Evolutionary conservation across 2,888 invertebrate genomes (phyloP).

Genomic region (Leptarthrus brevirostris): DNA sequence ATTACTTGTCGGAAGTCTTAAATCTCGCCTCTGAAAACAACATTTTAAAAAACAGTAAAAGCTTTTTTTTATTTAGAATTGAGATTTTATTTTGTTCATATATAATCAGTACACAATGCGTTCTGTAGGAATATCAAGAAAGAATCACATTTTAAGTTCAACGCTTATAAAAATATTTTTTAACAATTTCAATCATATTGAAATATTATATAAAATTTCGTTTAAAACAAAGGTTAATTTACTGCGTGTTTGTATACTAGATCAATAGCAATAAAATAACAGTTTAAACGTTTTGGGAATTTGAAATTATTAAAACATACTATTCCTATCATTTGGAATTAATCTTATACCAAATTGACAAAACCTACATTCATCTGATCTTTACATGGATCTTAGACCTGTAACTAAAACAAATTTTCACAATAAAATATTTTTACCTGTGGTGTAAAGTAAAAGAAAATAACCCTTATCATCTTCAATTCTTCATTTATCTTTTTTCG

Average conservation of each 20-base stretch:
- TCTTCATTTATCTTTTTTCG: slow-evolving; percentile 48
- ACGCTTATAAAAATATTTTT: slow-evolving; percentile 55
- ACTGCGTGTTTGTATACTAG: slow-evolving; percentile 39
- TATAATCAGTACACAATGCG: slow-evolving; percentile 54
- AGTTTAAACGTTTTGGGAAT: slow-evolving; percentile 19
- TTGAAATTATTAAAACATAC: slow-evolving; percentile 27
- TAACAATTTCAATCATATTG: too few relatives aligned
- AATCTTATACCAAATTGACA: slow-evolving; percentile 37
- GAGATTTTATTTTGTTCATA: slow-evolving; percentile 54
- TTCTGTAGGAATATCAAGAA: slow-evolving; percentile 55
- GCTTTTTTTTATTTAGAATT: slow-evolving; percentile 51
- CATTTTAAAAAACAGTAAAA: too few relatives aligned
- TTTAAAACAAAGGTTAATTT: slow-evolving; percentile 29
- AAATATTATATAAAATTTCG: slow-evolving; percentile 48
- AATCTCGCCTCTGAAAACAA: too few relatives aligned
- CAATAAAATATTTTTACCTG: slow-evolving; percentile 35
- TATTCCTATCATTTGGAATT: slow-evolving; percentile 27
- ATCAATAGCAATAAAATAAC: slow-evolving; percentile 31
- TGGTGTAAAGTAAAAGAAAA: slow-evolving; percentile 45
- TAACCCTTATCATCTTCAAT: slow-evolving; percentile 51
- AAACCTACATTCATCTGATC: slow-evolving; percentile 32
- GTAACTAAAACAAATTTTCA: slow-evolving; percentile 33
- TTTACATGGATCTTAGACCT: slow-evolving; percentile 36
- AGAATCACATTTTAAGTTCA: slow-evolving; percentile 54
- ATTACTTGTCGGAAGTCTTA: too few relatives aligned